phyloP scores from a whole-genome alignment of 2,888 invertebrate genomes.

The Amitus sp. region DNA sequence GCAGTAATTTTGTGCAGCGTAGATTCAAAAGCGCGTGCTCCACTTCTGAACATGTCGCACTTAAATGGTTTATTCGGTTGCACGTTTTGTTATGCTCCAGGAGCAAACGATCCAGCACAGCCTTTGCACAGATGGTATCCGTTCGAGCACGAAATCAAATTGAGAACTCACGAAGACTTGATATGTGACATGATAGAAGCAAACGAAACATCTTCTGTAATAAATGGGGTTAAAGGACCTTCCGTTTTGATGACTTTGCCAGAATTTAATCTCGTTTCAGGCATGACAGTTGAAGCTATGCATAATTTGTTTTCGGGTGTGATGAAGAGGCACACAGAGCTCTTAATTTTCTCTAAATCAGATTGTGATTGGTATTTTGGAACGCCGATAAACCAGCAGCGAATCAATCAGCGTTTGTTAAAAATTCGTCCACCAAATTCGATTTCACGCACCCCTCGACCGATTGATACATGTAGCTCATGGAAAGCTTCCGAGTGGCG shows the following conservation, averaged over 20 bases:
- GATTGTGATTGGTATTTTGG: not conserved
- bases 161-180: not conserved
- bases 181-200: not conserved
- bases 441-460: slow-evolving; percentile 6
- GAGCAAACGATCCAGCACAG: not conserved
- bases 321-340: slow-evolving; percentile 6
- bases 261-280: not conserved
- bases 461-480: not conserved
- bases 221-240: not conserved
- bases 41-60: slow-evolving; percentile 8
- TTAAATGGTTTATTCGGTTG: slow-evolving; percentile 11
- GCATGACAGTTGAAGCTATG: slow-evolving; percentile 6
- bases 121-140: not conserved
- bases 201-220: no score
- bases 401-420: no score
- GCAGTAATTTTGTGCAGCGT: not conserved
- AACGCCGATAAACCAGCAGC: not conserved
- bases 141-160: not conserved
- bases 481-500: slow-evolving; percentile 18
- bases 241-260: not conserved
- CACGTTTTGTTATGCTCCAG: slow-evolving; percentile 5
- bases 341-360: not conserved
- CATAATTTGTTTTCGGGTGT: slow-evolving; percentile 11
- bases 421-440: slow-evolving; percentile 3
- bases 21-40: slow-evolving; percentile 14